phyloP scores from a whole-genome alignment of 2,797 vertebrate species.

The Ceryle rudis region DNA sequence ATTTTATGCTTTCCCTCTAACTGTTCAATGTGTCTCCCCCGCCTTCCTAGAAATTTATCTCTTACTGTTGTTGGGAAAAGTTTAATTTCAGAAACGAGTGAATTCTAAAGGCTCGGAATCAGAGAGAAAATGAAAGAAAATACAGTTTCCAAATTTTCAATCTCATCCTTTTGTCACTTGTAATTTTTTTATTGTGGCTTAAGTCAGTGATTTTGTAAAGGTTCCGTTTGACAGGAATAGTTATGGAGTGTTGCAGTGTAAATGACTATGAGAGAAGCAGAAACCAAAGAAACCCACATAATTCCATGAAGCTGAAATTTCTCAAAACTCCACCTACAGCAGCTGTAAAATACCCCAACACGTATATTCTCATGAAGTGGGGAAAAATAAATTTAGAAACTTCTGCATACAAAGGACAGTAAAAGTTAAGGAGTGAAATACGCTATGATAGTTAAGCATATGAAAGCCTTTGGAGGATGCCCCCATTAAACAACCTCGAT shows the following conservation, averaged over 20 bases:
- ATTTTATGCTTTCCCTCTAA: not conserved
- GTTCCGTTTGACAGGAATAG: not conserved
- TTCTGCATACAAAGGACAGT: not conserved
- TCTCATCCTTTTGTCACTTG: not conserved
- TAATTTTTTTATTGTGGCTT: not conserved
- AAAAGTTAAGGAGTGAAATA: not conserved
- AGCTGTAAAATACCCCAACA: not conserved
- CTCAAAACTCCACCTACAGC: not conserved
- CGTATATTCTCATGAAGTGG: rapidly evolving
- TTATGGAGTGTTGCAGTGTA: not conserved
- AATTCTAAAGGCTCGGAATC: not conserved
- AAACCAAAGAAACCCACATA: not conserved
- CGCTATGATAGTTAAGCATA: not conserved
- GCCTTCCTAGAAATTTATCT: not conserved
- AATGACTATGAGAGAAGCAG: not conserved
- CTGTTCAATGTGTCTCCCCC: not conserved
- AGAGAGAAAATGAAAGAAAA: not conserved
- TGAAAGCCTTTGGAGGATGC: not conserved
- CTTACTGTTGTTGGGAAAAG: not conserved
- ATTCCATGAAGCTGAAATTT: not conserved
- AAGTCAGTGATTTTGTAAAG: not conserved
- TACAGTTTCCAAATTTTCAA: not conserved
- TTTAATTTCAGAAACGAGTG: not conserved
- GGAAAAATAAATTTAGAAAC: not conserved
- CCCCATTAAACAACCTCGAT: not conserved